Conservation (phyloP, 2,888 invertebrate genomes). For the Polietes domitor region DNA sequence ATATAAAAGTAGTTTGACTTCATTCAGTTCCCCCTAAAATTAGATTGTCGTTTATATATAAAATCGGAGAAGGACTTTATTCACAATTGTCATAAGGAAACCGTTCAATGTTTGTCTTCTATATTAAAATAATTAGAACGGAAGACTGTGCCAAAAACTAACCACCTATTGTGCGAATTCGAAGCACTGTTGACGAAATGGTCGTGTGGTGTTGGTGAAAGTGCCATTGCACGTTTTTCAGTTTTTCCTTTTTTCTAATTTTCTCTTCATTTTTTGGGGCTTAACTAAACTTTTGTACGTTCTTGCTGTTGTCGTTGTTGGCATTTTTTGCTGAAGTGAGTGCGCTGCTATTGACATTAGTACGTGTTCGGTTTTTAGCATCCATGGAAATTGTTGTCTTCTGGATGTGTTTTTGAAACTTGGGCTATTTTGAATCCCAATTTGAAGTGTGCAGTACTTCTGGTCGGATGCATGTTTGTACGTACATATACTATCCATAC, state of each 20-base stretch:
- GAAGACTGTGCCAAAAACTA: too few relatives aligned
- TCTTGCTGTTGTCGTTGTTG: slow-evolving; percentile 25
- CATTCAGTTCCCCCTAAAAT: too few relatives aligned
- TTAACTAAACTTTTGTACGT: slow-evolving; percentile 37
- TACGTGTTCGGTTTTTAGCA: slow-evolving; percentile 54
- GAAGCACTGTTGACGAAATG: background rate
- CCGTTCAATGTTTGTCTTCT: too few relatives aligned
- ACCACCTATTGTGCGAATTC: background rate
- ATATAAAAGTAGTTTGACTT: too few relatives aligned
- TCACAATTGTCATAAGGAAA: too few relatives aligned
- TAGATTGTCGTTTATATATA: too few relatives aligned
- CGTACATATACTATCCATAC: background rate
- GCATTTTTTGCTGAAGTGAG: slow-evolving; percentile 39
- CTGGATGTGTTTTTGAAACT: slow-evolving; percentile 11
- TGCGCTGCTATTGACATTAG: slow-evolving; percentile 66
- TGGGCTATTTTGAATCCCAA: slow-evolving; percentile 41
- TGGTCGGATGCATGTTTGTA: background rate
- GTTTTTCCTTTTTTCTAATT: slow-evolving; percentile 50
- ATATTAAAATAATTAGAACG: too few relatives aligned
- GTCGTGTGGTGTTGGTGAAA: slow-evolving; percentile 58
- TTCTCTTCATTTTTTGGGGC: slow-evolving; percentile 29
- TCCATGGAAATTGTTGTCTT: slow-evolving; percentile 29
- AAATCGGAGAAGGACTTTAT: too few relatives aligned
- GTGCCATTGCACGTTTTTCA: slow-evolving; percentile 65
- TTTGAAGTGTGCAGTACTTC: slow-evolving; percentile 24